Conservation (phyloP, 1,140 invertebrate species). For the Diorhabda elongata region DNA sequence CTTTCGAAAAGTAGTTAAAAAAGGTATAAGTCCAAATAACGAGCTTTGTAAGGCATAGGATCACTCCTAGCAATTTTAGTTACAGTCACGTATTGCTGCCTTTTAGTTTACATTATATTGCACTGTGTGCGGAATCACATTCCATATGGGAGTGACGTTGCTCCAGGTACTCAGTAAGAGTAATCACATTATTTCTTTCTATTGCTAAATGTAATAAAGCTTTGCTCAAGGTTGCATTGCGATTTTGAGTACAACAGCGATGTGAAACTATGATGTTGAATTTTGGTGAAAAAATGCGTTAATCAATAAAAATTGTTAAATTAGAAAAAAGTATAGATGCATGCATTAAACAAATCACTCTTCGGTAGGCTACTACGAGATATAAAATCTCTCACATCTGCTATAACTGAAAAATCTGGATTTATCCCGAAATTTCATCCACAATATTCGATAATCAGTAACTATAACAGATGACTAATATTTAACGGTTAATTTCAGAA, state of each 20-base stretch:
- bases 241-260: too few relatives aligned
- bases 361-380: too few relatives aligned
- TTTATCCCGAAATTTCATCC: neutral
- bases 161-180: slow-evolving; percentile 24
- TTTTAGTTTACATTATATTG: slow-evolving; percentile 31
- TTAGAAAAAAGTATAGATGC: too few relatives aligned
- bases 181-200: slow-evolving; percentile 18
- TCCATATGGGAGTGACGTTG: slow-evolving; percentile 43
- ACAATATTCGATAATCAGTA: neutral
- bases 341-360: too few relatives aligned
- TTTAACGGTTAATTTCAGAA: too few relatives aligned
- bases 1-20: neutral
- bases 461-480: neutral
- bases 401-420: neutral
- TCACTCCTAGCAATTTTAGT: slow-evolving; percentile 31
- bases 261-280: too few relatives aligned
- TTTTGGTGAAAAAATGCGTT: too few relatives aligned
- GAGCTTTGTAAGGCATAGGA: slow-evolving; percentile 9
- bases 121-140: too few relatives aligned
- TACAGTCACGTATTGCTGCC: slow-evolving; percentile 26
- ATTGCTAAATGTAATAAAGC: neutral
- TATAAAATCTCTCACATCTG: too few relatives aligned
- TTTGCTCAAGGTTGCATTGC: too few relatives aligned
- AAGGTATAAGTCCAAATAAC: neutral
- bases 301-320: too few relatives aligned